phyloP scores from a whole-genome alignment of 35 echinoderm and acorn worm species.

The Ophiothrix spiculata region DNA sequence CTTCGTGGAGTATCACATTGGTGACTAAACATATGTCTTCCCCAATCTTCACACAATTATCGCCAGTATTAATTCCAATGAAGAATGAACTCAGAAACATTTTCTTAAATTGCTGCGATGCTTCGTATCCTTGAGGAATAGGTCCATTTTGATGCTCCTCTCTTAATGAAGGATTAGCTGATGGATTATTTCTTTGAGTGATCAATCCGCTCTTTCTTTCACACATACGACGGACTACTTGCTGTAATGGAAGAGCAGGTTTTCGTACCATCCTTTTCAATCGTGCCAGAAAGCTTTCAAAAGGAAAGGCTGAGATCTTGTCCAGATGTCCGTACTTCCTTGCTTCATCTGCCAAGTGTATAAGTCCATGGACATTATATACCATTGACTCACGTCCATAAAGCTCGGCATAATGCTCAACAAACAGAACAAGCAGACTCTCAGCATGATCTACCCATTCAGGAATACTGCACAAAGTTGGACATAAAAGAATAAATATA shows the following conservation, averaged over 20 bases:
- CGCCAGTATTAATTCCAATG: background rate
- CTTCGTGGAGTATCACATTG: background rate
- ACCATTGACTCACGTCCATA: constrained; percentile 43
- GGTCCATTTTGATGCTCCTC: background rate
- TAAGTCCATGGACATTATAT: constrained; percentile 68
- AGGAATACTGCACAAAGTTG: too few relatives aligned
- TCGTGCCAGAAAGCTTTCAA: constrained; percentile 59
- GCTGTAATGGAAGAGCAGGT: constrained; percentile 51
- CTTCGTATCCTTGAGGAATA: background rate
- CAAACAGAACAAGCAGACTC: constrained; percentile 20
- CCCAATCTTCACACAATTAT: background rate
- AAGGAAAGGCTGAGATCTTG: constrained; percentile 57
- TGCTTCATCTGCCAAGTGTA: constrained; percentile 55
- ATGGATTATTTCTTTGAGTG: background rate
- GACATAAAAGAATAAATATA: too few relatives aligned
- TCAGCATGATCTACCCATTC: constrained; percentile 24
- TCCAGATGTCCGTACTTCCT: constrained; percentile 50
- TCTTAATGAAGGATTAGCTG: background rate
- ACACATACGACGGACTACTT: constrained; percentile 49
- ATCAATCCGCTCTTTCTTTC: constrained; percentile 25
- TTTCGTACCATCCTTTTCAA: constrained; percentile 59
- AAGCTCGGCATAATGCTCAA: constrained; percentile 31
- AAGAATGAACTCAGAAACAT: background rate
- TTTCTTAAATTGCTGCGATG: background rate
- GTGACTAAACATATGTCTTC: background rate